Evolutionary conservation across 2,797 vertebrate genomes (phyloP), one percentile per base, ranked within the genome.

Genomic region (Tenualosa ilisha): DNA sequence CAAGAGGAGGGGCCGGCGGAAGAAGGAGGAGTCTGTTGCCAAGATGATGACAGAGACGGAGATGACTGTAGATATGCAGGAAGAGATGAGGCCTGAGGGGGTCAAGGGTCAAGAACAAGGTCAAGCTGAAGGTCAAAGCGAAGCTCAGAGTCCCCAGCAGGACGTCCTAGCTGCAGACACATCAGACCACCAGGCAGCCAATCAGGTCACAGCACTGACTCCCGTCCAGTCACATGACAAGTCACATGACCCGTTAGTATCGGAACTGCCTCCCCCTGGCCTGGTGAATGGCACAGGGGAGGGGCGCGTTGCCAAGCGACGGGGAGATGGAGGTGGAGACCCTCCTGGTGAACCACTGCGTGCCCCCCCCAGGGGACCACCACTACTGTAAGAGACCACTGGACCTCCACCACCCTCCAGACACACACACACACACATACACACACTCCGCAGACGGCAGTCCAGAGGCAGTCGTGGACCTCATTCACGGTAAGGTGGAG

Each of bases 301-400:
- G 1, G 15, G 68, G n/a, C n/a, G n/a, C 56, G 56, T 20, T 59
- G 56, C 20, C 5, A 3, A 75, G 68, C 2, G 40, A 40, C 9
- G 86, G 84, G 5, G 89, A 86, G 0, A 93, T 93, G 93, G 94
- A 95, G 59, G 85, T 91, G 37, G 92, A 94, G 72, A 81, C 87
- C 0, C 86, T 86, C 7, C 59, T 20, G 0, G 3, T 59, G 5
- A 12, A 20, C 8, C 72, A 87, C 31, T 86, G 92, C 81, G 20
- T 15, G 13, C 88, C 89, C 87, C 92, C 93, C 84, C 94, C 98
- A 90, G 93, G 94, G 92, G 98, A 99, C 93, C 98, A 99, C 91
- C 94, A 93, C 83, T 99, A 99, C 92, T 99, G 97, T 95, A 97
- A 95, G 89, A 93, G 91, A 61, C 92, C 91, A 3, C 92, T 93